Evolutionary conservation across 2,888 invertebrate species (phyloP).

Genomic region (Drosophila cognata): DNA sequence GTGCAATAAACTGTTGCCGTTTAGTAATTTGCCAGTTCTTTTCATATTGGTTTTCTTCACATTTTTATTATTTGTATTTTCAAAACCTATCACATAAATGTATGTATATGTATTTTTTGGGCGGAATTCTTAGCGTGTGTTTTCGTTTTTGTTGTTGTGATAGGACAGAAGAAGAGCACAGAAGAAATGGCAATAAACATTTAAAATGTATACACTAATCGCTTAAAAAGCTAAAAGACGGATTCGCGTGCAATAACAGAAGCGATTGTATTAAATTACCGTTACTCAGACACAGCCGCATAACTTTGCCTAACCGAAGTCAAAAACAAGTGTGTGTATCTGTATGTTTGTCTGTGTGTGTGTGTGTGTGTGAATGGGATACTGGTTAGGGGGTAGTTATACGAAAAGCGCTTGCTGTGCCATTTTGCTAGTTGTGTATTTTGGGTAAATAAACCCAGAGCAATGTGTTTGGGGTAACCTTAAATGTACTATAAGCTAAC

Average conservation of each 20-base stretch:
- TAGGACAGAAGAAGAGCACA: constrained; percentile 26
- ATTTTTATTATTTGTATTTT: constrained; percentile 48
- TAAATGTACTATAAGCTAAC: constrained; percentile 53
- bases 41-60: constrained; percentile 24
- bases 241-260: constrained; percentile 69
- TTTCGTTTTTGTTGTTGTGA: constrained; percentile 31
- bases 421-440: constrained; percentile 25
- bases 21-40: constrained; percentile 31
- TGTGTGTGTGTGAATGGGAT: constrained; percentile 2
- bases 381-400: not conserved
- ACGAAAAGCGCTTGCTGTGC: constrained; percentile 28
- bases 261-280: constrained; percentile 46
- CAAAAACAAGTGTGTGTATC: constrained; percentile 4
- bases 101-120: constrained; percentile 68
- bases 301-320: constrained; percentile 34
- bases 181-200: constrained; percentile 39
- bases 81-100: constrained; percentile 84
- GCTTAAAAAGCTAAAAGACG: constrained; percentile 75
- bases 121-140: constrained; percentile 80
- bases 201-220: constrained; percentile 53
- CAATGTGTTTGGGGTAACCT: constrained; percentile 33
- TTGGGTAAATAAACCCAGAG: constrained; percentile 28
- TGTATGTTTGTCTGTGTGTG: constrained; percentile 5
- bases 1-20: constrained; percentile 12
- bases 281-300: constrained; percentile 44